phyloP scores from a whole-genome alignment of 2,797 vertebrate genomes.

The Acipenser transmontanus region DNA sequence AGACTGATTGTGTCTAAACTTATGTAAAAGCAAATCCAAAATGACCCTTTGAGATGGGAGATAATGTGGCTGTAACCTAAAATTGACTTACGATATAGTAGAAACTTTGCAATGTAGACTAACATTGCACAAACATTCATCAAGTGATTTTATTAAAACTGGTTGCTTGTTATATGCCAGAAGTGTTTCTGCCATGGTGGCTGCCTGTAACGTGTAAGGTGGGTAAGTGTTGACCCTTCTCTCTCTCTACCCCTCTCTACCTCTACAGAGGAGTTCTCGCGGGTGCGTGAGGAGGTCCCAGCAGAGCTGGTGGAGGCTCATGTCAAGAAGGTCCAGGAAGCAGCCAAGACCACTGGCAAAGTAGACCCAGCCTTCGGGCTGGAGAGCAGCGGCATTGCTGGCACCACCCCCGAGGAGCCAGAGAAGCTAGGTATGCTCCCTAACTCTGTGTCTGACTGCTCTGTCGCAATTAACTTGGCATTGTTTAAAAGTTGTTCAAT shows the following conservation, averaged over 20 bases:
- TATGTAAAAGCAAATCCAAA: too few relatives aligned
- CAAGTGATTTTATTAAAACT: too few relatives aligned
- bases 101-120: too few relatives aligned
- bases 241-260: neutral
- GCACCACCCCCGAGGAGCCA: constrained; percentile 57
- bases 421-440: constrained; percentile 54
- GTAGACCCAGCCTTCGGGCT: constrained; percentile 62
- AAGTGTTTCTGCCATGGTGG: constrained; percentile 5
- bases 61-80: too few relatives aligned
- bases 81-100: too few relatives aligned
- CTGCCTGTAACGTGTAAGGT: too few relatives aligned
- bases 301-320: constrained; percentile 69
- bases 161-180: too few relatives aligned
- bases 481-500: too few relatives aligned
- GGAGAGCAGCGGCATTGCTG: constrained; percentile 70
- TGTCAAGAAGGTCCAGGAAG: constrained; percentile 71
- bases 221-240: too few relatives aligned
- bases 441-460: too few relatives aligned
- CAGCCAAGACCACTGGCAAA: constrained; percentile 59
- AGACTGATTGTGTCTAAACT: neutral
- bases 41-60: too few relatives aligned
- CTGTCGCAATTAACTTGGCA: neutral
- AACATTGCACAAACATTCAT: too few relatives aligned
- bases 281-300: constrained; percentile 77
- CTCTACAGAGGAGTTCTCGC: constrained; percentile 87